A percentile compares a stretch with the other conserved stretches of the same genome.
phyloP scores from a whole-genome alignment of 2,888 invertebrate species.

The Electrophaes corylata region DNA sequence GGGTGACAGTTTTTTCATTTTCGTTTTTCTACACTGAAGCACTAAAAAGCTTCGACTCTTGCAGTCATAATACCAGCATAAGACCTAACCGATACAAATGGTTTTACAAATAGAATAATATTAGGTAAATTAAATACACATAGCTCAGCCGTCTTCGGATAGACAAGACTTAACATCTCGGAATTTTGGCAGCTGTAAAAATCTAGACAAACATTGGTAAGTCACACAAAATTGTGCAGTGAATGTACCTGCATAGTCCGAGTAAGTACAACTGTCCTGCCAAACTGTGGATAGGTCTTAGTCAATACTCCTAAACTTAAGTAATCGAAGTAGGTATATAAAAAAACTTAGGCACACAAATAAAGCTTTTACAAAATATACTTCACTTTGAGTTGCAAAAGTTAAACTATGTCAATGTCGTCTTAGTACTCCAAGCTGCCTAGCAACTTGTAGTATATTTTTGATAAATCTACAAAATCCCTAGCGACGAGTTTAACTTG shows the following conservation, averaged over 20 bases:
- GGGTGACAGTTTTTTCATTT: neutral
- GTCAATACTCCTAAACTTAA: too few relatives aligned
- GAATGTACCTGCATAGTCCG: too few relatives aligned
- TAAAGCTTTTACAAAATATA: neutral
- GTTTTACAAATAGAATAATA: too few relatives aligned
- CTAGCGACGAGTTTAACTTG: slow-evolving; percentile 10
- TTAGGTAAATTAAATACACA: too few relatives aligned
- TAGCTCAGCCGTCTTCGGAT: too few relatives aligned
- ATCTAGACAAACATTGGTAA: too few relatives aligned
- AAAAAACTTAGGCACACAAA: neutral
- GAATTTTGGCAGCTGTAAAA: too few relatives aligned
- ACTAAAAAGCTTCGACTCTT: neutral
- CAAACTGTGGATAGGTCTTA: too few relatives aligned
- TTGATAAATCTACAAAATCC: slow-evolving; percentile 21
- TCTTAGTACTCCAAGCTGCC: slow-evolving; percentile 8
- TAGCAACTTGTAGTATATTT: slow-evolving; percentile 11
- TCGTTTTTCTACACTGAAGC: neutral
- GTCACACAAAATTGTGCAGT: too few relatives aligned
- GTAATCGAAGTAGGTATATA: too few relatives aligned
- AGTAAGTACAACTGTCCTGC: too few relatives aligned
- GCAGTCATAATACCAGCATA: neutral
- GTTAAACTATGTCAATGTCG: slow-evolving; percentile 29
- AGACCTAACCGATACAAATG: neutral
- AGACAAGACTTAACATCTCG: too few relatives aligned
- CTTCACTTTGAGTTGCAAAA: slow-evolving; percentile 25